phyloP scores from a whole-genome alignment of 2,888 invertebrate species.

The Pterobdella sp. region DNA sequence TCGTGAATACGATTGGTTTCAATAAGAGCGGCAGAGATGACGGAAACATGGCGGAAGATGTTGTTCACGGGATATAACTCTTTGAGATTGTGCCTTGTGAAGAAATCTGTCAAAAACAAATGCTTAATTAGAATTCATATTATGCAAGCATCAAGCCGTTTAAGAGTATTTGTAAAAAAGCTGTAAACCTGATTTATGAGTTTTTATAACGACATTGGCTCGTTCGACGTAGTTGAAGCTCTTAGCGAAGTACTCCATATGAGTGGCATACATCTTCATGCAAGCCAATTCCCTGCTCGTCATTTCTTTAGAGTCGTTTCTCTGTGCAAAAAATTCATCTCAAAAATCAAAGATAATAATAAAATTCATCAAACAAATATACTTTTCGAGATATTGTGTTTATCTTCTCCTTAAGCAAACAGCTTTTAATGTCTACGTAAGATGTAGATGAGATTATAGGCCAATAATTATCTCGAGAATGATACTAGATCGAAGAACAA shows the following conservation, averaged over 20 bases:
- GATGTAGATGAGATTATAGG: too few species aligned
- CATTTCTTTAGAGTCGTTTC: background rate
- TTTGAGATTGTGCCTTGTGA: background rate
- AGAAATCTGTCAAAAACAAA: background rate
- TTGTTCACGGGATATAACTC: constrained; percentile 1
- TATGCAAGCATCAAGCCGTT: too few species aligned
- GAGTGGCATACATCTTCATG: constrained; percentile 18
- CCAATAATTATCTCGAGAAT: too few species aligned
- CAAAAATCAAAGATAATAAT: too few species aligned
- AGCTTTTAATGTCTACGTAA: too few species aligned
- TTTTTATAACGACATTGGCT: constrained; percentile 17
- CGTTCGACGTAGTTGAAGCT: constrained; percentile 17
- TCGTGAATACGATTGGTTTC: constrained; percentile 10
- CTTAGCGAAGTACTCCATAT: constrained; percentile 22
- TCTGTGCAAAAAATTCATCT: background rate
- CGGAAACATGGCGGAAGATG: constrained; percentile 12
- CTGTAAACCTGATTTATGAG: constrained; percentile 17
- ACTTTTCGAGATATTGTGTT: too few species aligned
- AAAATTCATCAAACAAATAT: too few species aligned
- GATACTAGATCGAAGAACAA: too few species aligned
- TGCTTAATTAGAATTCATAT: background rate
- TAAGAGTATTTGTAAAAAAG: too few species aligned
- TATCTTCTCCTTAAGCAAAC: too few species aligned
- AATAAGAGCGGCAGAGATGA: background rate
- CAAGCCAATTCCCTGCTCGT: background rate